Conservation (phyloP, 1,140 invertebrate genomes). For the Piezodorus guildinii region DNA sequence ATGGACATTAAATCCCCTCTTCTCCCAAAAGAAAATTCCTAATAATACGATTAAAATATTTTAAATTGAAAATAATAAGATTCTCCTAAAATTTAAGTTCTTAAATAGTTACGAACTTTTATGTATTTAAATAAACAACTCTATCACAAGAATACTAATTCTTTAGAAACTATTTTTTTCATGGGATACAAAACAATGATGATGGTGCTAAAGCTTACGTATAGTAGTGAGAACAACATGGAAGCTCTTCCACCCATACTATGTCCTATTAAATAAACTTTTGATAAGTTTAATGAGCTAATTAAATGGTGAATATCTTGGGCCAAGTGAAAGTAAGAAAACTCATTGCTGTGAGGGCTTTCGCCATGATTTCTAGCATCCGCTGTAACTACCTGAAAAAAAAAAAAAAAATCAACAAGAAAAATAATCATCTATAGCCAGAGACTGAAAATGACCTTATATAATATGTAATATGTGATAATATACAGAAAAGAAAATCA, state of each 20-base stretch:
- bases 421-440: constrained; percentile 2
- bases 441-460: too few species aligned
- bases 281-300: constrained; percentile 45
- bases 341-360: constrained; percentile 59
- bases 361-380: constrained; percentile 88
- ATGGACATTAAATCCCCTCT: too few species aligned
- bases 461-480: too few species aligned
- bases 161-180: neutral
- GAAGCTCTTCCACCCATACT: constrained; percentile 81
- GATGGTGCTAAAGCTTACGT: neutral
- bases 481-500: too few species aligned
- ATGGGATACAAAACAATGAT: neutral
- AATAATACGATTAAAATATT: too few species aligned
- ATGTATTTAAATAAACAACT: too few species aligned
- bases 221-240: constrained; percentile 42
- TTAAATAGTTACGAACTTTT: too few species aligned
- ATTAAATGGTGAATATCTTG: constrained; percentile 58
- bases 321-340: constrained; percentile 59
- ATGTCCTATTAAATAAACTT: constrained; percentile 66
- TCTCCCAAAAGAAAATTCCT: too few species aligned
- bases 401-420: neutral
- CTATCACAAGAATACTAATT: too few species aligned
- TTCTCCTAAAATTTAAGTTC: too few species aligned
- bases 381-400: constrained; percentile 54
- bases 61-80: too few species aligned